Conservation (phyloP, 2,113 vertebrate species). For the Nycticorax nycticorax region DNA sequence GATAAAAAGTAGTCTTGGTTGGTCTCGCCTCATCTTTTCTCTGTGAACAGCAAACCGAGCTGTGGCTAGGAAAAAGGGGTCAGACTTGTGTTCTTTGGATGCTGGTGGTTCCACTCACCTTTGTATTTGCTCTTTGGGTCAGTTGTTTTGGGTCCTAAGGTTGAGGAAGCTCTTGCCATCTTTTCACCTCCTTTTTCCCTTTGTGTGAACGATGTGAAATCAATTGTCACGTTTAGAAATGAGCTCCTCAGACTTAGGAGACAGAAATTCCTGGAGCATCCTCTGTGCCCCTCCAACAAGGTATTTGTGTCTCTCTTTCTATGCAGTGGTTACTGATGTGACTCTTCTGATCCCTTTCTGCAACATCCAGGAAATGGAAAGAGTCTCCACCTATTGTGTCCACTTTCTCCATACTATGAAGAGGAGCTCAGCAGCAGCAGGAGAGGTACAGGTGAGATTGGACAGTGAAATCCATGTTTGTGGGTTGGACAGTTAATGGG, state of each 20-base stretch:
- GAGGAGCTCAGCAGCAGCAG: background rate
- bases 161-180: fast-evolving
- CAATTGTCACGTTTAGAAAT: background rate
- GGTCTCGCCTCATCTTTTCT: fast-evolving
- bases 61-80: fast-evolving
- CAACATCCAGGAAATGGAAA: fast-evolving
- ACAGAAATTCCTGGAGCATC: fast-evolving
- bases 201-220: fast-evolving
- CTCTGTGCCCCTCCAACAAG: fast-evolving
- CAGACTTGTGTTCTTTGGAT: fast-evolving
- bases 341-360: background rate
- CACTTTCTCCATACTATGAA: fast-evolving
- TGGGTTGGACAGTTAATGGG: no score
- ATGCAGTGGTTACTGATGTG: fast-evolving
- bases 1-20: fast-evolving
- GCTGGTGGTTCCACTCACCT: fast-evolving
- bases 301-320: fast-evolving
- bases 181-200: background rate
- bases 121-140: background rate
- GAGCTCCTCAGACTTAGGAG: fast-evolving
- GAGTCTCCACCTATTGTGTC: fast-evolving
- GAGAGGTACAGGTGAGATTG: background rate
- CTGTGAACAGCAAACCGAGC: background rate
- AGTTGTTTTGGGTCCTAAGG: background rate
- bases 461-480: fast-evolving